Conservation (phyloP, 2,113 vertebrate species). For the Sigmodon hispidus region DNA sequence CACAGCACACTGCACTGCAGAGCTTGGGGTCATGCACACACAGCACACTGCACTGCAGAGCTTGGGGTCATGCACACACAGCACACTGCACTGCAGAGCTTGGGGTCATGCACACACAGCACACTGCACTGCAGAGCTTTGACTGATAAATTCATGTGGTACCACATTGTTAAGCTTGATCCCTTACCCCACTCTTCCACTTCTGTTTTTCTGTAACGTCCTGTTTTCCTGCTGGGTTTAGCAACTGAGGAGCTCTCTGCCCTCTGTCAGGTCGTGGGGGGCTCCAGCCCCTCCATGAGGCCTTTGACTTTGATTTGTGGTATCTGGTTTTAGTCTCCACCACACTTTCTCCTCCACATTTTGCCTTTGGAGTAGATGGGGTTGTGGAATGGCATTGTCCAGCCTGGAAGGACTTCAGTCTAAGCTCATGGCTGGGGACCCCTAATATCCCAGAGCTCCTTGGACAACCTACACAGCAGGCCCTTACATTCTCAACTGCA, state of each 20-base stretch:
- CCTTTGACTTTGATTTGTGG: not conserved
- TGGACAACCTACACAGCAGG: fast-evolving
- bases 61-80: too few relatives aligned
- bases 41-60: too few relatives aligned
- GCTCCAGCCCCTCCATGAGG: fast-evolving
- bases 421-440: not conserved
- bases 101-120: too few relatives aligned
- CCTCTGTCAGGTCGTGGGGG: too few relatives aligned
- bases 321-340: fast-evolving
- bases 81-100: too few relatives aligned
- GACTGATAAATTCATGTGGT: not conserved
- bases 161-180: not conserved
- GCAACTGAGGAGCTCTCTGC: not conserved
- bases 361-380: fast-evolving
- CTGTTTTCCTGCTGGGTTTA: not conserved
- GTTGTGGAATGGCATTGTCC: fast-evolving
- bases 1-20: too few relatives aligned
- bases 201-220: not conserved
- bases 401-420: fast-evolving
- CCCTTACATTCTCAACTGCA: not conserved
- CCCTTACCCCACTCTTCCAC: not conserved
- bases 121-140: not conserved
- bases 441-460: not conserved
- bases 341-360: fast-evolving
- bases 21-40: too few relatives aligned